Conservation (phyloP, 2,113 vertebrate genomes). For the Phalacrocorax pelagicus region DNA sequence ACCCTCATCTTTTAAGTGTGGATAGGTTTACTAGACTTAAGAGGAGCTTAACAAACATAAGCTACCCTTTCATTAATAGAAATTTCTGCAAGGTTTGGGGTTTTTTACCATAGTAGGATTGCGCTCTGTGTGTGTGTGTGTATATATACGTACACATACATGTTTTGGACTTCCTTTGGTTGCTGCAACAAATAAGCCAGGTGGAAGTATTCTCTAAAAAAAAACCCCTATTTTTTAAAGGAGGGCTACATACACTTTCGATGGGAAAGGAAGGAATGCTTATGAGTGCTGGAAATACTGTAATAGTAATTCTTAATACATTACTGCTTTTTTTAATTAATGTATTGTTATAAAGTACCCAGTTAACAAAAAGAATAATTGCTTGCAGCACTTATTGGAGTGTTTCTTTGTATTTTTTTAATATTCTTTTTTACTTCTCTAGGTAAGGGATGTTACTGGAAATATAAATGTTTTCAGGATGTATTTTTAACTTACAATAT, state of each 20-base stretch:
- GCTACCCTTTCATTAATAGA: not conserved
- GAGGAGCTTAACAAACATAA: not conserved
- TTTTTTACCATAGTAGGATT: not conserved
- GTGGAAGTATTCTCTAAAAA: not conserved
- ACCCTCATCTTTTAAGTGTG: not conserved
- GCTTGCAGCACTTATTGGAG: not conserved
- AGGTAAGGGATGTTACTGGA: not conserved
- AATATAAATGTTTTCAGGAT: not conserved
- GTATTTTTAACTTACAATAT: not conserved
- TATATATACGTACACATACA: fast-evolving
- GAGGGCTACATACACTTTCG: not conserved
- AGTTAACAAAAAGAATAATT: not conserved
- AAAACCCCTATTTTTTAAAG: not conserved
- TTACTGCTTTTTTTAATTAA: not conserved
- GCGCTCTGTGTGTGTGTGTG: not conserved
- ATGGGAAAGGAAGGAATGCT: not conserved
- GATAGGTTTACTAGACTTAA: not conserved
- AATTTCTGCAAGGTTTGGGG: not conserved
- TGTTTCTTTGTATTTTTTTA: not conserved
- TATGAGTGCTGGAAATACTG: not conserved
- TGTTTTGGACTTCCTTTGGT: not conserved
- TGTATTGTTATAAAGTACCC: not conserved
- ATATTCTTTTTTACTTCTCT: not conserved
- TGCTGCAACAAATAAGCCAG: not conserved
- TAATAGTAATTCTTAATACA: not conserved